Evolutionary conservation across 2,888 invertebrate species (phyloP), one percentile per base, ranked within the genome.

Genomic region (Dione juno): DNA sequence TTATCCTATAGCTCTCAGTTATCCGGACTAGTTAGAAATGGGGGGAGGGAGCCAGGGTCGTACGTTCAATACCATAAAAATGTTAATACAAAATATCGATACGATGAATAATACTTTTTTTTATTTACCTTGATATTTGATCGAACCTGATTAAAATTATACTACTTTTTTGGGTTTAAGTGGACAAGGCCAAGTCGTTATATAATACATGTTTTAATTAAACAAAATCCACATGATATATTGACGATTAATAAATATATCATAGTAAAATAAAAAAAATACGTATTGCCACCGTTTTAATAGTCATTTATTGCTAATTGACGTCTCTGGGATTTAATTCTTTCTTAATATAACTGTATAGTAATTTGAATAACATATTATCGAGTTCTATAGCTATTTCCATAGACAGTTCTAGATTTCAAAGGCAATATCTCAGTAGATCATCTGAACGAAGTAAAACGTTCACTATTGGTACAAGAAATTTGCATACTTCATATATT

Each of bases 61-160:
- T 28, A 28, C 3, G 5, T 28, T 28, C 2, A 28, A 28, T 28
- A 28, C 28, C 2, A 28, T 28, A 3, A 28, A 28, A 28, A 28
- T 28, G 28, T 28, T 28, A 28, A 28, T 28, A 28, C 28, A 28
- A 28, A 28, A 28, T 28, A 28, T 45, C 6, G 11, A 45, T 45
- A 45, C n/a, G n/a, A 45, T n/a, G 45, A 45, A 45, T 45, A 45
- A 45, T n/a, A n/a, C 3, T 45, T 45, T 45, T 45, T 45, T 45
- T 45, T 45, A n/a, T n/a, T 6, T n/a, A 35, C 54, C 37, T 54
- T 54, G 54, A 54, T 54, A 37, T 54, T 37, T 54, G n/a, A 54
- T 54, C 8, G 5, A 54, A 37, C 35, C 54, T 16, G 35, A 54
- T 54, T 54, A n/a, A 37, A 54, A 37, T 37, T 37, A 54, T 10